Percentiles rank a stretch among this genome's conserved stretches.
These are phyloP conservation scores for Phyllotreta striolata DNA, from an alignment of 2,888 invertebrate genomes.

Conservation along the genomic window DNA sequence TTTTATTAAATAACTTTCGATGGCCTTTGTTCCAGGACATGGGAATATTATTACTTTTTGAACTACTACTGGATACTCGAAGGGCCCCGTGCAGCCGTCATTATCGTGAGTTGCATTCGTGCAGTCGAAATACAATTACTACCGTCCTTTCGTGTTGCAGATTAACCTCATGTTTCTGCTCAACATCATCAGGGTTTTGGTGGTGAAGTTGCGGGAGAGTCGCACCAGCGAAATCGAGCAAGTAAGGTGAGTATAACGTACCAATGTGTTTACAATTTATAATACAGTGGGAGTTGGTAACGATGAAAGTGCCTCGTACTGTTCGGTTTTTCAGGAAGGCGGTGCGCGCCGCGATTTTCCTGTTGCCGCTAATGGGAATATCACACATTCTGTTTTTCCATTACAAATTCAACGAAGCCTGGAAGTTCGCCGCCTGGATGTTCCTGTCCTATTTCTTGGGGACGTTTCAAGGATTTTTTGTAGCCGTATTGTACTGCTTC, in stretches of 20 bases:
- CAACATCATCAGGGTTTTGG: slow-evolving; percentile 80
- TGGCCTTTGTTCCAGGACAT: slow-evolving; percentile 56
- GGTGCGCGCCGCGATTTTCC: slow-evolving; percentile 78
- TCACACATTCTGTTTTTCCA: slow-evolving; percentile 78
- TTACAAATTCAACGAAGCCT: slow-evolving; percentile 68
- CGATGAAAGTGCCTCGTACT: slow-evolving; percentile 7
- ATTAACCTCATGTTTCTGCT: slow-evolving; percentile 79
- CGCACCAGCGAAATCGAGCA: slow-evolving; percentile 79
- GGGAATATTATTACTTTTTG: slow-evolving; percentile 86
- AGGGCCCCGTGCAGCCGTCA: slow-evolving; percentile 81
- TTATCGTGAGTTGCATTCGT: slow-evolving; percentile 71
- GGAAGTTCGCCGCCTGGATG: slow-evolving; percentile 81
- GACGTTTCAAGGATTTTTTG: slow-evolving; percentile 86
- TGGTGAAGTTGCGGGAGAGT: slow-evolving; percentile 77
- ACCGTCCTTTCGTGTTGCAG: slow-evolving; percentile 60
- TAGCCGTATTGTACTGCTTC: slow-evolving; percentile 83
- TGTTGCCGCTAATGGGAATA: slow-evolving; percentile 82
- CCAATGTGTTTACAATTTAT: too few species aligned
- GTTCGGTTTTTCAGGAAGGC: slow-evolving; percentile 70
- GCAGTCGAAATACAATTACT: not conserved
- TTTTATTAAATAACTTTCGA: slow-evolving; percentile 27
- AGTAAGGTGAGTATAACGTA: slow-evolving; percentile 68
- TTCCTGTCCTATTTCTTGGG: slow-evolving; percentile 80
- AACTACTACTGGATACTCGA: slow-evolving; percentile 90
- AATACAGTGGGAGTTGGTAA: too few species aligned